Evolutionary conservation across 2,113 vertebrate genomes (phyloP), one percentile per base, ranked within the genome.

Genomic region (Empidonax traillii): DNA sequence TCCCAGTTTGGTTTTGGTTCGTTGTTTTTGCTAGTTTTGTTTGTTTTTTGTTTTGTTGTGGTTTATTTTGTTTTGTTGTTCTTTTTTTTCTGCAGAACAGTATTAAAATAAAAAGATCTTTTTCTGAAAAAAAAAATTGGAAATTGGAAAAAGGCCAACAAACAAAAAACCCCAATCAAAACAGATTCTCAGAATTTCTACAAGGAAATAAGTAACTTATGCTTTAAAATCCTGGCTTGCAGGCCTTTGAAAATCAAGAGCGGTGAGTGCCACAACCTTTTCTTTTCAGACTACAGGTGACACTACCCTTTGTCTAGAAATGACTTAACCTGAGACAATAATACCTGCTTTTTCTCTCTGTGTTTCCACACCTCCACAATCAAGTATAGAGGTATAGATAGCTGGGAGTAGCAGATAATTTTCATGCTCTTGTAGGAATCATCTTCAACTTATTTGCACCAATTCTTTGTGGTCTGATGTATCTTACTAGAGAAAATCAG

Each of bases 121-220:
- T 90, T 66, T 33, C 12, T 51, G 19, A n/a, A 55, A 14, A n/a
- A 21, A 16, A 24, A 41, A 41, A 37, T 22, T 3, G 56, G 3
- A 43, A 67, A 46, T 19, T 14, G 37, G 19, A 51, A 69, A 37
- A 30, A 15, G 37, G 24, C 7, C 1, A 27, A 10, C 5, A 22
- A 33, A 8, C 1, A 37, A 37, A 52, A 4, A 27, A 7, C 2
- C 10, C 5, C 10, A 10, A n/a, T 3, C 43, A 21, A n/a, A 37
- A 23, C 0, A 19, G 18, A 55, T 82, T 30, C n/a, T 14, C 18
- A 62, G 4, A 74, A 10, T 23, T 59, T 59, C 12, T n/a, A 31
- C 4, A 49, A 2, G 12, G 23, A 84, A 69, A 62, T 31, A 43
- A 61, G 21, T 30, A 65, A 56, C 65, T 92, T 90, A 55, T 3